Evolutionary conservation across 2,113 vertebrate species (phyloP).

Genomic region (Aegypius monachus): DNA sequence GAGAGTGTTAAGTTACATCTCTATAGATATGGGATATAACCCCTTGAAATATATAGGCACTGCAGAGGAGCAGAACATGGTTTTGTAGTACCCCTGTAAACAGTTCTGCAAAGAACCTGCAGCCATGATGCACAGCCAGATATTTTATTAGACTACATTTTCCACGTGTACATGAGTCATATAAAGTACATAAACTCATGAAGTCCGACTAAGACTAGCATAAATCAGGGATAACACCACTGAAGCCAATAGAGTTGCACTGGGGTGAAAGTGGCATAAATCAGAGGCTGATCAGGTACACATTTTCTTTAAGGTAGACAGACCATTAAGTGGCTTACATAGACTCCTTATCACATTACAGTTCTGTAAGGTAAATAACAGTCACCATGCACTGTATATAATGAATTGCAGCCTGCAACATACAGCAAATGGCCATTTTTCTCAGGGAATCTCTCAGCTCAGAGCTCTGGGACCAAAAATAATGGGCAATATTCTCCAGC

Average conservation of each 20-base stretch:
- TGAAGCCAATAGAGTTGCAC: conserved; percentile 9
- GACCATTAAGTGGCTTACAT: conserved; percentile 56
- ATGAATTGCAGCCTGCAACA: conserved; percentile 45
- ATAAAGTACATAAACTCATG: conserved; percentile 53
- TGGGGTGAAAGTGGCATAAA: conserved; percentile 44
- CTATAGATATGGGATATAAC: background rate
- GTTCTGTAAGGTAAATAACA: conserved; percentile 62
- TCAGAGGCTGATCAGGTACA: conserved; percentile 55
- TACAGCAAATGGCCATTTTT: conserved; percentile 60
- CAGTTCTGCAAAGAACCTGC: conserved; percentile 2
- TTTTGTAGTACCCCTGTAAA: background rate
- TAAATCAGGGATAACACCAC: conserved; percentile 38
- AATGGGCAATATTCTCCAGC: conserved; percentile 64
- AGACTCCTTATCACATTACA: conserved; percentile 58
- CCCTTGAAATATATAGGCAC: background rate
- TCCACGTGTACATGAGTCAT: background rate
- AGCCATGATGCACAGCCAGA: background rate
- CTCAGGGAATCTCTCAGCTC: conserved; percentile 41
- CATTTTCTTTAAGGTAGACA: conserved; percentile 62
- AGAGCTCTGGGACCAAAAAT: conserved; percentile 59
- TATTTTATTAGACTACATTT: conserved; percentile 54
- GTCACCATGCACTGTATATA: conserved; percentile 23
- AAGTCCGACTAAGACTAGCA: conserved; percentile 21
- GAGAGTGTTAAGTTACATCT: background rate
- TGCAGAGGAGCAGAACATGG: background rate